Conservation (phyloP, 2,797 vertebrate genomes). For the Nannoperca obscura region DNA sequence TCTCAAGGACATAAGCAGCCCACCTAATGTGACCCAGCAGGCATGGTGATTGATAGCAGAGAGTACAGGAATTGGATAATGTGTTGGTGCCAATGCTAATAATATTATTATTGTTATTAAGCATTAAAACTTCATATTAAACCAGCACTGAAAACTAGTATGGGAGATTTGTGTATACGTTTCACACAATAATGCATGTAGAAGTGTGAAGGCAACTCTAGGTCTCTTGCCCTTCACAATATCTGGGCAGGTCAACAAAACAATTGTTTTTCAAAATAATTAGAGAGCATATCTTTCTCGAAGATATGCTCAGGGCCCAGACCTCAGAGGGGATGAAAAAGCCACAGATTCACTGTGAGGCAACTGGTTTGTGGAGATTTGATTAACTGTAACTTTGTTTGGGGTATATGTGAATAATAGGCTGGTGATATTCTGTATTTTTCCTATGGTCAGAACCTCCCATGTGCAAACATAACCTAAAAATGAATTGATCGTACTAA, state of each 20-base stretch:
- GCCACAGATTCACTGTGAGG: neutral
- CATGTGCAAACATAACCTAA: too few species aligned
- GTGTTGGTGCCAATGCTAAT: slow-evolving; percentile 13
- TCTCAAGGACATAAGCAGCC: slow-evolving; percentile 59
- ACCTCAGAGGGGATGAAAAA: neutral
- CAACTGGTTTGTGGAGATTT: neutral
- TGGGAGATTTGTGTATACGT: neutral
- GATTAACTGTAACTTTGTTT: neutral
- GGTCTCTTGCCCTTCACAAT: neutral
- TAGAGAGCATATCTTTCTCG: neutral
- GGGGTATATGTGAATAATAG: neutral
- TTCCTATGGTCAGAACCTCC: neutral
- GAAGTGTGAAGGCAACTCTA: neutral
- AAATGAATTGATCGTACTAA: too few species aligned
- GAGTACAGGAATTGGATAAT: neutral
- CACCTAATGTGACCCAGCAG: slow-evolving; percentile 29
- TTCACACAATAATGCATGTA: neutral
- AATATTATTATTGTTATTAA: slow-evolving; percentile 1
- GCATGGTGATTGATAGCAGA: slow-evolving; percentile 14
- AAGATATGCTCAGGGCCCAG: neutral
- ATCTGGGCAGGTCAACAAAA: neutral
- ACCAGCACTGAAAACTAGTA: neutral
- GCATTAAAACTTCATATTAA: neutral
- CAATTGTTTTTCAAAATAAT: neutral
- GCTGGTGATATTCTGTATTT: neutral